phyloP scores from a whole-genome alignment of 37 sponge, comb jelly and placozoan genomes.

The Dysidea cf. avara region DNA sequence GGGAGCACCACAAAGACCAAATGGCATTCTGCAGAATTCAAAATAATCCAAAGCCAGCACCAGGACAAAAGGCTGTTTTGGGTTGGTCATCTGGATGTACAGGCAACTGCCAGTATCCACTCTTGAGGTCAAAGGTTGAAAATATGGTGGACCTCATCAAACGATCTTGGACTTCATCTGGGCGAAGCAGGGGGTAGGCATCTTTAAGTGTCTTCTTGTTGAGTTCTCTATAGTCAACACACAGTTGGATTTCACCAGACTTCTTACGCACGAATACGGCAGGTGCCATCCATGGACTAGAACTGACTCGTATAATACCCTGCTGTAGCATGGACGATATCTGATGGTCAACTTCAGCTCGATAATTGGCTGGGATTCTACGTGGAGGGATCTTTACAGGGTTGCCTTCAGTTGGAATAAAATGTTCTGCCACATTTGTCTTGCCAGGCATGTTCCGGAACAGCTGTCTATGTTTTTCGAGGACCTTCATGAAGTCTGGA shows the following conservation, averaged over 20 bases:
- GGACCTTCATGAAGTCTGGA: too few species aligned
- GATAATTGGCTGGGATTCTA: conserved; percentile 16
- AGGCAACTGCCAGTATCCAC: conserved; percentile 13
- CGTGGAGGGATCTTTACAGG: conserved; percentile 15
- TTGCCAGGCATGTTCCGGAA: conserved; percentile 4
- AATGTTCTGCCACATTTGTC: conserved; percentile 5
- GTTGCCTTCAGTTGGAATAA: conserved; percentile 8
- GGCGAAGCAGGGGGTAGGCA: conserved; percentile 12
- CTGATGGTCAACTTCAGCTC: conserved; percentile 17
- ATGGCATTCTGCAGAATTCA: too few species aligned
- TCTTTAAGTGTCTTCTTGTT: conserved; percentile 19
- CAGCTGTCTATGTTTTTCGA: conserved; percentile 1
- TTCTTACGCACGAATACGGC: conserved; percentile 18
- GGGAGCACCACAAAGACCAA: conserved; percentile 8
- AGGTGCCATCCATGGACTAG: conserved; percentile 21
- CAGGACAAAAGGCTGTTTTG: conserved; percentile 16
- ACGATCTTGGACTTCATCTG: conserved; percentile 19
- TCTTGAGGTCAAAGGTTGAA: conserved; percentile 9
- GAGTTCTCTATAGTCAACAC: conserved; percentile 7
- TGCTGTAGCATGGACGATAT: conserved; percentile 9
- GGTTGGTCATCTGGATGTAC: neutral
- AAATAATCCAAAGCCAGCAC: neutral
- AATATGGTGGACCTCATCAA: conserved; percentile 8
- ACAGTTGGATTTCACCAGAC: neutral
- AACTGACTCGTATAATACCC: conserved; percentile 24